A percentile compares a stretch with the other conserved stretches of the same genome.
phyloP scores from a whole-genome alignment of 2,797 vertebrate species.

The Etheostoma nigrum region DNA sequence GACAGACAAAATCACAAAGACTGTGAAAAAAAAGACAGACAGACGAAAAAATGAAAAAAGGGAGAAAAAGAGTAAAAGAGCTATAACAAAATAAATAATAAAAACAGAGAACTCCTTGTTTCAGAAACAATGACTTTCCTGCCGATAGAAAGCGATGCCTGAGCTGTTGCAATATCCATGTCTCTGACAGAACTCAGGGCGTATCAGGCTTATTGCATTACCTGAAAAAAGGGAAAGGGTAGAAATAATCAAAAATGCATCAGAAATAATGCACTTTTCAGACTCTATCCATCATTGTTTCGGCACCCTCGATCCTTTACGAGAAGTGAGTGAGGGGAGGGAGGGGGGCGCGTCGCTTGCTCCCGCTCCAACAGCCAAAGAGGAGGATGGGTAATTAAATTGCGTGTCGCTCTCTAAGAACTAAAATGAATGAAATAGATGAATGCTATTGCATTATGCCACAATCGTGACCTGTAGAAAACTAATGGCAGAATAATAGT shows the following conservation, averaged over 20 bases:
- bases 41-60: constrained; percentile 64
- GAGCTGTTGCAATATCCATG: constrained; percentile 83
- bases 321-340: constrained; percentile 79
- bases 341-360: constrained; percentile 70
- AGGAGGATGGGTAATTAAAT: constrained; percentile 85
- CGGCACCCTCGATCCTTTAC: constrained; percentile 85
- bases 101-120: constrained; percentile 70
- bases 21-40: constrained; percentile 89
- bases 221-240: constrained; percentile 80
- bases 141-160: constrained; percentile 71
- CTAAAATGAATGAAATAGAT: constrained; percentile 85
- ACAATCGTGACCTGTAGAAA: constrained; percentile 84
- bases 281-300: constrained; percentile 90
- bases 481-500: constrained; percentile 85
- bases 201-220: constrained; percentile 85
- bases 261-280: constrained; percentile 89
- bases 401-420: constrained; percentile 85
- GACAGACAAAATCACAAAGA: constrained; percentile 79
- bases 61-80: constrained; percentile 74
- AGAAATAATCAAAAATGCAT: constrained; percentile 88
- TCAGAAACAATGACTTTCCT: constrained; percentile 79
- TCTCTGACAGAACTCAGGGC: constrained; percentile 83
- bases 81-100: constrained; percentile 39
- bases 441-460: constrained; percentile 85
- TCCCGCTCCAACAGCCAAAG: constrained; percentile 80